Evolutionary conservation across 2,113 vertebrate genomes (phyloP).

Genomic region (Psophia crepitans): DNA sequence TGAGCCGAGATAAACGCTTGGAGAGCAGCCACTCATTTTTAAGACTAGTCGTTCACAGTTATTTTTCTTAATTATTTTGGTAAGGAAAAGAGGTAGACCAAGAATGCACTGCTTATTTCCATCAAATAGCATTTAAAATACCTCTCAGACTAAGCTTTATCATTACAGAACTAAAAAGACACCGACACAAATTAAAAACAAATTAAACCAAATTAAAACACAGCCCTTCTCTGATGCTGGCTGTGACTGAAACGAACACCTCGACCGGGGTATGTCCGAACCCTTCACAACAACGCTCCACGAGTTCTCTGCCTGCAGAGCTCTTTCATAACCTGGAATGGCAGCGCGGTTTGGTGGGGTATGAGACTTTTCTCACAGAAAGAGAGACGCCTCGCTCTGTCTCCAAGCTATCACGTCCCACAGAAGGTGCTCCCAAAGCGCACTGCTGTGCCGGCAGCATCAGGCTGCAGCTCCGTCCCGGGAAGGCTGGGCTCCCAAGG

Average conservation of each 20-base stretch:
- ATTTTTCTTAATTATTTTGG: neutral
- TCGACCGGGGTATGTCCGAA: neutral
- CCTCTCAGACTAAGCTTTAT: neutral
- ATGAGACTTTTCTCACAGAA: neutral
- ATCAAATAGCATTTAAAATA: neutral
- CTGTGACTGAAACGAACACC: neutral
- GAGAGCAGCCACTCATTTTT: neutral
- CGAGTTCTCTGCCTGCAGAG: neutral
- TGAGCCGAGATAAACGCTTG: neutral
- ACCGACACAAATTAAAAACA: too few relatives aligned
- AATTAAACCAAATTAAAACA: neutral
- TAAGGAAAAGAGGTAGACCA: neutral
- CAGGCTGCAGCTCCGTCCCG: neutral
- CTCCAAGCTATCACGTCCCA: neutral
- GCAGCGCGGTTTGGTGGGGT: neutral
- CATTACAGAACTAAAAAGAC: neutral
- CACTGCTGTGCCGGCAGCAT: neutral
- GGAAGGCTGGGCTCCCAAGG: neutral
- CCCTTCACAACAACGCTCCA: accelerated
- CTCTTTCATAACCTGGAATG: neutral
- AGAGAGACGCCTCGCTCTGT: neutral
- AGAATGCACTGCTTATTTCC: neutral
- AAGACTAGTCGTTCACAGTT: neutral
- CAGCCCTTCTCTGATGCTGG: neutral
- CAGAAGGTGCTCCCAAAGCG: neutral